phyloP scores from a whole-genome alignment of 2,113 vertebrate genomes.

The Oncorhynchus gorbuscha region DNA sequence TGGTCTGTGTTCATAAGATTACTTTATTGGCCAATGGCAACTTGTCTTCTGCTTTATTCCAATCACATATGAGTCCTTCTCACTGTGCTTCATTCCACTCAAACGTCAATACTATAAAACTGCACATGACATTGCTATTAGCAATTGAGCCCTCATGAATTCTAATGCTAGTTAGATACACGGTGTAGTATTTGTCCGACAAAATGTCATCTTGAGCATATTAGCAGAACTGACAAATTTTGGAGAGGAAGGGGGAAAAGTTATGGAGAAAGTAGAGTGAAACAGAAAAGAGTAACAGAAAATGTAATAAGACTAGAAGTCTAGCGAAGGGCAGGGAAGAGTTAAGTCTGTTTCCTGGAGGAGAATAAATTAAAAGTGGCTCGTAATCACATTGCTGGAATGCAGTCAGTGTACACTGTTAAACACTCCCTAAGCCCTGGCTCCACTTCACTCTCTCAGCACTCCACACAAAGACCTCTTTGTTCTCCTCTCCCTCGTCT shows the following conservation, averaged over 20 bases:
- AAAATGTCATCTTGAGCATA: background rate
- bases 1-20: background rate
- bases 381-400: conserved; percentile 58
- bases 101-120: background rate
- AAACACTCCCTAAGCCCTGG: conserved; percentile 51
- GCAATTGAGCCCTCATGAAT: background rate
- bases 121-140: background rate
- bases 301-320: too few species aligned
- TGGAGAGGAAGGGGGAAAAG: background rate
- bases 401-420: conserved; percentile 58
- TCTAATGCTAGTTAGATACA: background rate
- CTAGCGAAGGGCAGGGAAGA: conserved; percentile 17
- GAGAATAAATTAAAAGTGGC: conserved; percentile 52
- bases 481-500: conserved; percentile 39
- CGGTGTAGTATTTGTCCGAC: background rate
- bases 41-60: background rate
- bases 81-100: background rate
- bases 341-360: conserved; percentile 50
- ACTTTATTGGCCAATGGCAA: too few species aligned
- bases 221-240: background rate
- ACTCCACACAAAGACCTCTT: conserved; percentile 50
- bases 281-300: too few species aligned
- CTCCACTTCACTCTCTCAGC: conserved; percentile 42
- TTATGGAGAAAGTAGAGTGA: background rate
- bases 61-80: background rate